phyloP scores from a whole-genome alignment of 2,888 invertebrate species.

The Taenaris catops region DNA sequence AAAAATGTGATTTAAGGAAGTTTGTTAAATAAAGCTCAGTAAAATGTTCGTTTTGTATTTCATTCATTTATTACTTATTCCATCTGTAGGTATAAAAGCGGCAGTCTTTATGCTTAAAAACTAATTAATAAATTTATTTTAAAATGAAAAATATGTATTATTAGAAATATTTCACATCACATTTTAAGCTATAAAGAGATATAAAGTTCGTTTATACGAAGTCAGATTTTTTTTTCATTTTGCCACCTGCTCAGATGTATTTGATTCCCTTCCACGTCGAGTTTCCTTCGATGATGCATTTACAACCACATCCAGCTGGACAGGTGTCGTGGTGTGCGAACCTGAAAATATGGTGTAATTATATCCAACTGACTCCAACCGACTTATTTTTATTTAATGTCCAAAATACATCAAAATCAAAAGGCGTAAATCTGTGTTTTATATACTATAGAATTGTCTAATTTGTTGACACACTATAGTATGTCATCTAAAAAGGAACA shows the following conservation, averaged over 20 bases:
- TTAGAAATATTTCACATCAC: constrained; percentile 7
- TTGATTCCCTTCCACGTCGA: constrained; percentile 63
- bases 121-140: constrained; percentile 5
- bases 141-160: constrained; percentile 4
- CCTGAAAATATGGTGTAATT: constrained; percentile 46
- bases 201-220: too few species aligned
- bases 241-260: constrained; percentile 50
- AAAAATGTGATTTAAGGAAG: constrained; percentile 44
- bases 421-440: too few species aligned
- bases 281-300: constrained; percentile 86
- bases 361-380: too few species aligned
- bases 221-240: too few species aligned
- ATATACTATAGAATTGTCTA: too few species aligned
- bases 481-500: too few species aligned
- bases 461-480: too few species aligned
- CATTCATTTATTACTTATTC: constrained; percentile 41
- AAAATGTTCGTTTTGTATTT: constrained; percentile 31
- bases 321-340: constrained; percentile 85
- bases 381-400: too few species aligned
- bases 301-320: constrained; percentile 96
- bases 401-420: too few species aligned
- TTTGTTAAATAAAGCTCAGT: constrained; percentile 68
- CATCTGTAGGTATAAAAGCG: constrained; percentile 33
- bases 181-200: constrained; percentile 2
- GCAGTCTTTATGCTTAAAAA: constrained; percentile 41